A percentile compares a stretch with the other conserved stretches of the same genome.
Evolutionary conservation across 2,113 vertebrate species (phyloP).

Genomic region (Atherinomorus stipes): DNA sequence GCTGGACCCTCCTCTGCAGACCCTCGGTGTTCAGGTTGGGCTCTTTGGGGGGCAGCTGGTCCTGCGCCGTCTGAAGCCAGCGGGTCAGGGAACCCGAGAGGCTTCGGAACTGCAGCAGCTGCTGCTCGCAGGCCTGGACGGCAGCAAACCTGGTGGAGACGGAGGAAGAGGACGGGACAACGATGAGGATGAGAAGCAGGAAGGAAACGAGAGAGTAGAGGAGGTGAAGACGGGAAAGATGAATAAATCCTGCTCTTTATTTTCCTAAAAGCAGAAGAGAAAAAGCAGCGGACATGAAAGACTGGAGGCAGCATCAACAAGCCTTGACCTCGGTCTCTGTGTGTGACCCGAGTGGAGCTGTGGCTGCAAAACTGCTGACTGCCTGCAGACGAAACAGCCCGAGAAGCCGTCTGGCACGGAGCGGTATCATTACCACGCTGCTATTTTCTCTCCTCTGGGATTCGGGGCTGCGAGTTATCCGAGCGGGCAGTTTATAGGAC

Average conservation of each 20-base stretch:
- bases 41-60: conserved; percentile 86
- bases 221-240: neutral
- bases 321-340: conserved; percentile 33
- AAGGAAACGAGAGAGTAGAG: too few species aligned
- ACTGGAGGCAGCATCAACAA: neutral
- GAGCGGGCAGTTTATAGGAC: conserved; percentile 54
- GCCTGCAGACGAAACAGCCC: conserved; percentile 56
- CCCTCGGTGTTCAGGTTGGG: conserved; percentile 85
- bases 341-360: conserved; percentile 29
- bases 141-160: conserved; percentile 66
- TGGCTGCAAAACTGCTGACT: conserved; percentile 42
- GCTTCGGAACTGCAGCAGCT: conserved; percentile 79
- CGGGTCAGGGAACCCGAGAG: conserved; percentile 85
- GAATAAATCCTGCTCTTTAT: neutral
- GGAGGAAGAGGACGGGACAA: neutral
- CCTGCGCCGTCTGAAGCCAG: conserved; percentile 92
- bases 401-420: conserved; percentile 42
- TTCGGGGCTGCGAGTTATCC: conserved; percentile 26
- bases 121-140: conserved; percentile 82
- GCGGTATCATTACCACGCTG: conserved; percentile 60
- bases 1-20: conserved; percentile 88
- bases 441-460: conserved; percentile 61
- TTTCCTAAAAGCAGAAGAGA: neutral
- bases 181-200: too few species aligned
- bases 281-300: neutral